Percentiles rank a stretch among this genome's conserved stretches.
Conservation (phyloP, 2,888 invertebrate genomes). For the Oxycera nigricornis region DNA sequence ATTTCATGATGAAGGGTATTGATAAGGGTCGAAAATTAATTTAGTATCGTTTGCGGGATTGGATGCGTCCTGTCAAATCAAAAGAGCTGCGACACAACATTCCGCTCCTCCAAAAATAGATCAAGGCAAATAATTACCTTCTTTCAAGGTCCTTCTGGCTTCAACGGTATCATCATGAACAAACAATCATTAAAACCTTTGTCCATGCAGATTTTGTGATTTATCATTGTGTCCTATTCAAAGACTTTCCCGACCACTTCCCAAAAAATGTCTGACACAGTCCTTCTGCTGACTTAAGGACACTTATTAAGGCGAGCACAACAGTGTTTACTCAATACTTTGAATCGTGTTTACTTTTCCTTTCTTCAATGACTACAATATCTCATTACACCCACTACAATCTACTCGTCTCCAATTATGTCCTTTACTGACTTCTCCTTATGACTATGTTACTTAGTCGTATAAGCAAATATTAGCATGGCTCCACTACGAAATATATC, state of each 20-base stretch:
- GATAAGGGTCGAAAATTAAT: background rate
- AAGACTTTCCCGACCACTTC: no score
- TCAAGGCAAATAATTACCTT: no score
- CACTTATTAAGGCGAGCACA: background rate
- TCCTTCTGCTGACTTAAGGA: background rate
- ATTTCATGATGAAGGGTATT: background rate
- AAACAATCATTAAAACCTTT: no score
- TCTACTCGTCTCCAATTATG: background rate
- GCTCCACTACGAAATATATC: background rate
- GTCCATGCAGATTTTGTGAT: no score
- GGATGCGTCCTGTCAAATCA: no score
- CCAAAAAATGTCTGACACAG: background rate
- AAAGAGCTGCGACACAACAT: no score
- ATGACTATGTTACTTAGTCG: background rate
- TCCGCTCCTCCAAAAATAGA: no score
- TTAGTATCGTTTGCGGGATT: no score
- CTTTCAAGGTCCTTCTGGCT: no score
- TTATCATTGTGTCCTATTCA: no score
- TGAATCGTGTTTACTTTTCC: background rate
- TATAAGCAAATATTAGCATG: constrained; percentile 1
- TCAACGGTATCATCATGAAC: no score
- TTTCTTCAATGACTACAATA: background rate
- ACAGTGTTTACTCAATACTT: constrained; percentile 1
- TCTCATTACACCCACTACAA: background rate
- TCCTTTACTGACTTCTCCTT: background rate